These are phyloP conservation scores for Acholoe squamosa DNA, from an alignment of 2,888 invertebrate genomes.

Conservation along the genomic window DNA sequence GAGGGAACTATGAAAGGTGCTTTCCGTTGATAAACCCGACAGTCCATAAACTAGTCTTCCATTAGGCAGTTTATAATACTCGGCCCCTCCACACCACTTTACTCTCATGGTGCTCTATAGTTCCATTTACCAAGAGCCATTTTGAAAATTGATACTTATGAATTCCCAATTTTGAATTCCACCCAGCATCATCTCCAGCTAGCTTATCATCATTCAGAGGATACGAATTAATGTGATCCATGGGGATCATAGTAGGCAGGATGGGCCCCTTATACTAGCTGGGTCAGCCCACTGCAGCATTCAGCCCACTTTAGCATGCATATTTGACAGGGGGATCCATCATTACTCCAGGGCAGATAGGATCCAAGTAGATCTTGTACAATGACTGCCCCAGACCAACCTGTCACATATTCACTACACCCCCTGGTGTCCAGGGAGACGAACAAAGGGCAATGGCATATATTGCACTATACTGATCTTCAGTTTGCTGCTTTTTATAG, in stretches of 20 bases:
- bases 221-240: neutral
- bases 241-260: neutral
- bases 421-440: neutral
- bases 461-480: too few species aligned
- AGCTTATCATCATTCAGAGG: neutral
- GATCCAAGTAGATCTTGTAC: neutral
- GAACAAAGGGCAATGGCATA: neutral
- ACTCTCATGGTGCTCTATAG: too few species aligned
- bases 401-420: neutral
- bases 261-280: neutral
- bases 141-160: too few species aligned
- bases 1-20: neutral
- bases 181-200: neutral
- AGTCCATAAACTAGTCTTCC: conserved; percentile 23
- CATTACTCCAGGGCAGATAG: neutral
- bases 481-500: too few species aligned
- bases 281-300: neutral
- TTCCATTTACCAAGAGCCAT: too few species aligned
- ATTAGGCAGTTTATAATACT: neutral
- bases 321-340: conserved; percentile 28
- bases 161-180: too few species aligned
- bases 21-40: neutral
- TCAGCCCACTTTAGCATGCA: conserved; percentile 19
- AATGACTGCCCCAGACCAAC: neutral
- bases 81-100: too few species aligned